Percentiles rank a stretch among this genome's conserved stretches.
These are phyloP conservation scores for Typhlichthys eigenmanni DNA, from an alignment of 2,797 vertebrate genomes.

Conservation along the genomic window DNA sequence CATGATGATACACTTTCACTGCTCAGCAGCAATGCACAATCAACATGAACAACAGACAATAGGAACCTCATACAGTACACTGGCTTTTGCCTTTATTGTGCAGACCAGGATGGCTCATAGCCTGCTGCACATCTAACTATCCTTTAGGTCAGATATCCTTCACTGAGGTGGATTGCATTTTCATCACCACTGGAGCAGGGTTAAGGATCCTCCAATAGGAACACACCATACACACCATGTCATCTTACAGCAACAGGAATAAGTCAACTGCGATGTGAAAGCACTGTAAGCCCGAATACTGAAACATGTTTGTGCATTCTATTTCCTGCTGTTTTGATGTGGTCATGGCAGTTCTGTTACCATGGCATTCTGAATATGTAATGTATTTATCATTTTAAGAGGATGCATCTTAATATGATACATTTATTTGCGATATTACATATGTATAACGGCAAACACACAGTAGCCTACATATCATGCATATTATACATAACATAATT, in stretches of 20 bases:
- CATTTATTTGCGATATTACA: neutral
- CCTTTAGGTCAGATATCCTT: too few relatives aligned
- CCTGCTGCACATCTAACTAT: too few relatives aligned
- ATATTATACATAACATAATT: too few relatives aligned
- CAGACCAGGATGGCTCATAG: too few relatives aligned
- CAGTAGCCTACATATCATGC: too few relatives aligned
- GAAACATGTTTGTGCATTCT: slow-evolving; percentile 13
- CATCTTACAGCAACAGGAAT: slow-evolving; percentile 8
- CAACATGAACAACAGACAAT: slow-evolving; percentile 69
- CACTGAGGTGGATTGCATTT: too few relatives aligned
- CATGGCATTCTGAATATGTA: slow-evolving; percentile 29
- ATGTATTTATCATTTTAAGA: slow-evolving; percentile 28
- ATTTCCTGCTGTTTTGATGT: slow-evolving; percentile 18
- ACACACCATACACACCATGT: slow-evolving; percentile 24
- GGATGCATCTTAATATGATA: slow-evolving; percentile 14
- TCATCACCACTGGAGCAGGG: too few relatives aligned
- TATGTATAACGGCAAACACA: slow-evolving; percentile 1
- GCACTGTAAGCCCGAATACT: neutral
- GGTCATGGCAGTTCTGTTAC: slow-evolving; percentile 34
- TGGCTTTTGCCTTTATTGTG: too few relatives aligned
- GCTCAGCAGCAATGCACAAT: slow-evolving; percentile 71
- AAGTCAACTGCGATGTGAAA: neutral
- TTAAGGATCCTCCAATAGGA: neutral
- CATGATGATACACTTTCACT: slow-evolving; percentile 60
- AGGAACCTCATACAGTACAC: too few relatives aligned